These are phyloP conservation scores for Entelurus aequoreus DNA, from an alignment of 2,113 vertebrate species.

Conservation along the genomic window DNA sequence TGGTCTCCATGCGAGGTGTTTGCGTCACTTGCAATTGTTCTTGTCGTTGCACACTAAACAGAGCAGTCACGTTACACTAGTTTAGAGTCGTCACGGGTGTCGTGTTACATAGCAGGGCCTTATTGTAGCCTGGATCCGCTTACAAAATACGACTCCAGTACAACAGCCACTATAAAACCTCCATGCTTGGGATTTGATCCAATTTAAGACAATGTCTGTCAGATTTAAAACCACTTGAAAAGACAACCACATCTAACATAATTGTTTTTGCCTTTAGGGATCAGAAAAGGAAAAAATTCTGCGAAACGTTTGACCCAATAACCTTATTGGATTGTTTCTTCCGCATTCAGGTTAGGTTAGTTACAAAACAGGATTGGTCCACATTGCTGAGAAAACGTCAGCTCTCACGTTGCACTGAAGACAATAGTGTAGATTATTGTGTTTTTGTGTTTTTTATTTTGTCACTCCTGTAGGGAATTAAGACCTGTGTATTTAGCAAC, in stretches of 20 bases:
- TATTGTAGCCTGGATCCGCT: constrained; percentile 17
- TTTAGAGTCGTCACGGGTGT: constrained; percentile 44
- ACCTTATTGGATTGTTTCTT: constrained; percentile 4
- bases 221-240: constrained; percentile 34
- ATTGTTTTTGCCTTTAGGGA: constrained; percentile 23
- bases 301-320: constrained; percentile 6
- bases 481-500: constrained; percentile 25
- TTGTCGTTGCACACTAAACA: constrained; percentile 25
- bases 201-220: constrained; percentile 15
- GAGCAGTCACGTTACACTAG: constrained; percentile 34
- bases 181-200: constrained; percentile 18
- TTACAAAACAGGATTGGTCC: constrained; percentile 24
- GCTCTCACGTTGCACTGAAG: background rate
- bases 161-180: constrained; percentile 32
- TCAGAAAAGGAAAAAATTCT: constrained; percentile 10
- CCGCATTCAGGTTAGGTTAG: constrained; percentile 6
- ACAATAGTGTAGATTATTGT: constrained; percentile 22
- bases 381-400: constrained; percentile 4
- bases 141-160: constrained; percentile 15
- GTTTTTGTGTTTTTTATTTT: constrained; percentile 1
- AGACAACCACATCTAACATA: constrained; percentile 36
- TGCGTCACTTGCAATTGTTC: constrained; percentile 7
- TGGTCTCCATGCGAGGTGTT: constrained; percentile 15
- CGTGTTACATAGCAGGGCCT: constrained; percentile 33
- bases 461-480: background rate